A percentile compares a stretch with the other conserved stretches of the same genome.
Conservation (phyloP, 2,113 vertebrate species). For the Lepisosteus oculatus region DNA sequence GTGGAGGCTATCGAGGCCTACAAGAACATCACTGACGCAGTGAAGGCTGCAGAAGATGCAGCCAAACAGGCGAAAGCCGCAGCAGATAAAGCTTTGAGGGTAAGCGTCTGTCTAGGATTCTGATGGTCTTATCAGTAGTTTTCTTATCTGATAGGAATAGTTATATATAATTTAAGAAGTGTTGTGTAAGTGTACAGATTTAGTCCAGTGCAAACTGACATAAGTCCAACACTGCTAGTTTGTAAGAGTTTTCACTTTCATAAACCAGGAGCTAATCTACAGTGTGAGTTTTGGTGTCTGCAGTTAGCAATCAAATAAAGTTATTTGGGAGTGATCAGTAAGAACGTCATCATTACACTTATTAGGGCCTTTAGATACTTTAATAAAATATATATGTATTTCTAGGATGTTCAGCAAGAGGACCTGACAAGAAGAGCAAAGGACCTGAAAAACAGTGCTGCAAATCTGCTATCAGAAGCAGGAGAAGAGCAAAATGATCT, state of each 20-base stretch:
- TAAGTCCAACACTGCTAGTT: too few species aligned
- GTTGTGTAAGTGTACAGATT: too few species aligned
- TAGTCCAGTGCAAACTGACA: too few species aligned
- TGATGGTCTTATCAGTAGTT: neutral
- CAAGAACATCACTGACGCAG: slow-evolving; percentile 82
- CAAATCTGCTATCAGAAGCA: slow-evolving; percentile 61
- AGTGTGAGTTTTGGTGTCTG: too few species aligned
- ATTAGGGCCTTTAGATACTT: neutral
- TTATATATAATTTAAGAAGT: too few species aligned
- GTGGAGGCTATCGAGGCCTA: slow-evolving; percentile 83
- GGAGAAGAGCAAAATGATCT: slow-evolving; percentile 55
- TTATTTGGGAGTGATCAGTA: too few species aligned
- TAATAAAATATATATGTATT: slow-evolving; percentile 9
- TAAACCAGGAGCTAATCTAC: too few species aligned
- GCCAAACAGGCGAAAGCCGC: slow-evolving; percentile 77
- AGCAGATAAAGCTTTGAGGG: slow-evolving; percentile 74
- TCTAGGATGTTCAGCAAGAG: slow-evolving; percentile 74
- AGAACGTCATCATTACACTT: too few species aligned
- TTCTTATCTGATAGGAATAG: too few species aligned
- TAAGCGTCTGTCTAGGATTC: slow-evolving; percentile 46
- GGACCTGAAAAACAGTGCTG: slow-evolving; percentile 63
- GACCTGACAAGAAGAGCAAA: slow-evolving; percentile 73
- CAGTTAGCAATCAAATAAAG: too few species aligned
- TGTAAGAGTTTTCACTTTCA: too few species aligned
- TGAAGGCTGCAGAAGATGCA: slow-evolving; percentile 81